A percentile compares a stretch with the other conserved stretches of the same genome.
Evolutionary conservation across 2,113 vertebrate genomes (phyloP).

Genomic region (Heteronetta atricapilla): DNA sequence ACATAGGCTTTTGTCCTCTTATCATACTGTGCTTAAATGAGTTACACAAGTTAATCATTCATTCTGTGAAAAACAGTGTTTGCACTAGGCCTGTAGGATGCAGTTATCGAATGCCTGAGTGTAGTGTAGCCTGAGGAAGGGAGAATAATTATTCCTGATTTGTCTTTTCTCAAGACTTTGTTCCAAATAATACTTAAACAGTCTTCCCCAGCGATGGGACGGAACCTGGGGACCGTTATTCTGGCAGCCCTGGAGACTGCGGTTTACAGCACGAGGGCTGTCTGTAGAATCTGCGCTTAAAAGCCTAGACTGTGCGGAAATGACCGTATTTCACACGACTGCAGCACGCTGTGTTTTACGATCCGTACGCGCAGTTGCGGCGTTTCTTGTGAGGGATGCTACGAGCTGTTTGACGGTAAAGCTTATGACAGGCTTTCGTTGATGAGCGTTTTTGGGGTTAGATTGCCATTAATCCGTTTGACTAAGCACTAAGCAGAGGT

Average conservation of each 20-base stretch:
- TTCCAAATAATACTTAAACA: background rate
- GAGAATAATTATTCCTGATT: background rate
- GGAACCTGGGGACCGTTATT: background rate
- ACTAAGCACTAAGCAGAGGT: background rate
- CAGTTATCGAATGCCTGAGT: background rate
- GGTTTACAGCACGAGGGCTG: background rate
- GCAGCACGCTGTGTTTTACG: background rate
- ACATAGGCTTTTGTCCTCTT: background rate
- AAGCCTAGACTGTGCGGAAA: background rate
- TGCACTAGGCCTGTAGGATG: background rate
- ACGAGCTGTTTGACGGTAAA: background rate
- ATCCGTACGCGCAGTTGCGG: background rate
- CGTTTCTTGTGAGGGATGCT: background rate
- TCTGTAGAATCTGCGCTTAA: background rate
- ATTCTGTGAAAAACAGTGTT: background rate
- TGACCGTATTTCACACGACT: background rate
- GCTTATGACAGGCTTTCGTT: background rate
- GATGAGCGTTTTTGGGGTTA: too few relatives aligned
- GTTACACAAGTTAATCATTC: background rate
- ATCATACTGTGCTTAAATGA: background rate
- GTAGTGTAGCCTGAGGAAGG: background rate
- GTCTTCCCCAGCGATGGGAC: background rate
- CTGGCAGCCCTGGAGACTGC: background rate
- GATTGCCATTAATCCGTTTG: background rate
- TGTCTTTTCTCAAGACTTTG: background rate